Conservation (phyloP, 92 coral and sea anemone species). For the Siderastrea radians region DNA sequence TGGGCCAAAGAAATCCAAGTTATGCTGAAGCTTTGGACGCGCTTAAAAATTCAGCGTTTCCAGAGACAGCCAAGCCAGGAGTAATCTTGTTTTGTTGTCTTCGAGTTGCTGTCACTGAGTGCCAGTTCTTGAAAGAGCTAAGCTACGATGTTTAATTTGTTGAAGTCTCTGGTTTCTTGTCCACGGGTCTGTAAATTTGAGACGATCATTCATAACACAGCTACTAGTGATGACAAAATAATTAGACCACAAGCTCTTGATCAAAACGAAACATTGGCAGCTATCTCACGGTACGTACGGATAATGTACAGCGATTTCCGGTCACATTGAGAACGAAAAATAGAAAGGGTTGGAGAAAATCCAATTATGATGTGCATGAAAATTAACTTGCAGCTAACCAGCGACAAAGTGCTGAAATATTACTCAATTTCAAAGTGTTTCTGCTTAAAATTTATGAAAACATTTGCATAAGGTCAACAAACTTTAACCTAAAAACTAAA, state of each 20-base stretch:
- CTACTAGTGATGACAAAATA: constrained; percentile 35
- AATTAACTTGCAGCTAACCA: background rate
- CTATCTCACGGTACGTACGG: background rate
- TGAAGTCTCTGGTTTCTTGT: background rate
- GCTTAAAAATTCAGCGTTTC: background rate
- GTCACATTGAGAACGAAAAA: constrained; percentile 35
- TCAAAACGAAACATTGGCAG: constrained; percentile 6
- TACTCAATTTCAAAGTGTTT: background rate
- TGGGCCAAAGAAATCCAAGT: background rate
- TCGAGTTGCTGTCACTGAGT: background rate
- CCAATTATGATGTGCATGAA: constrained; percentile 25
- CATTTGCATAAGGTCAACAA: background rate
- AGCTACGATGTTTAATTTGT: background rate
- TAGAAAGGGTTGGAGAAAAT: constrained; percentile 11
- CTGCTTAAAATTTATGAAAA: too few relatives aligned
- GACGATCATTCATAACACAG: constrained; percentile 9
- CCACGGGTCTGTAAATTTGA: constrained; percentile 39
- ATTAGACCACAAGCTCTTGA: constrained; percentile 16
- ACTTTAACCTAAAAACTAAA: background rate
- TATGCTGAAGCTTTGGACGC: background rate
- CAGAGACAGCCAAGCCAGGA: background rate
- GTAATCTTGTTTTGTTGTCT: constrained; percentile 3
- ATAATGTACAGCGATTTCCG: constrained; percentile 34
- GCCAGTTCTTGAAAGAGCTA: constrained; percentile 1
- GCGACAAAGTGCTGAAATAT: background rate